Conservation (phyloP, 2,888 invertebrate species). For the Drosophila koepferae region DNA sequence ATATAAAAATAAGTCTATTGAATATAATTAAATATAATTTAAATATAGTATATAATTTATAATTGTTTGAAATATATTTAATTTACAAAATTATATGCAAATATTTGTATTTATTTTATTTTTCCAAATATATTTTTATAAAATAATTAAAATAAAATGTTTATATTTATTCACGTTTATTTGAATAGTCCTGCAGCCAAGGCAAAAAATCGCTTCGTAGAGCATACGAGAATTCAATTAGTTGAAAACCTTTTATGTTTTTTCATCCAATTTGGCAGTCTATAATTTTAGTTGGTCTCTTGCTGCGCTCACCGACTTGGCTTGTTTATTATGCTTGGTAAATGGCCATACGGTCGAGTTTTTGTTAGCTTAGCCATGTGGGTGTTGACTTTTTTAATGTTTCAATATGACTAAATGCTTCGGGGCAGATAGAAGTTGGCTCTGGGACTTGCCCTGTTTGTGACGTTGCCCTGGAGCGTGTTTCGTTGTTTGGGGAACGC, state of each 20-base stretch:
- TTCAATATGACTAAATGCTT: slow-evolving; percentile 80
- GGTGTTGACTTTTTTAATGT: slow-evolving; percentile 82
- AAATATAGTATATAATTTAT: too few species aligned
- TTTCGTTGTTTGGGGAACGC: slow-evolving; percentile 55
- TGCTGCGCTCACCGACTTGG: slow-evolving; percentile 48
- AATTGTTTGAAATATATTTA: too few species aligned
- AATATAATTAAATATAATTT: too few species aligned
- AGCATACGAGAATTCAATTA: slow-evolving; percentile 38
- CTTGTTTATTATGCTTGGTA: slow-evolving; percentile 64
- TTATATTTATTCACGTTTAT: too few species aligned
- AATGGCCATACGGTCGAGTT: slow-evolving; percentile 65
- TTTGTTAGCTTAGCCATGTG: slow-evolving; percentile 67
- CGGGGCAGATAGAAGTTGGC: slow-evolving; percentile 52
- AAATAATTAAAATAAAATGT: too few species aligned
- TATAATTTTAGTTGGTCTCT: slow-evolving; percentile 36
- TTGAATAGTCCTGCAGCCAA: too few species aligned
- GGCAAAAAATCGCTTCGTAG: slow-evolving; percentile 8
- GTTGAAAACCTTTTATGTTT: slow-evolving; percentile 23
- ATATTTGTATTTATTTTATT: not conserved
- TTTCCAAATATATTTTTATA: too few species aligned
- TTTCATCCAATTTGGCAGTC: slow-evolving; percentile 34
- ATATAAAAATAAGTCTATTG: too few species aligned
- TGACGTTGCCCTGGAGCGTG: slow-evolving; percentile 45
- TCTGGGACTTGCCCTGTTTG: slow-evolving; percentile 57
- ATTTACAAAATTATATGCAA: too few species aligned